Percentiles rank a stretch among this genome's conserved stretches.
Evolutionary conservation across 2,113 vertebrate species (phyloP).

Genomic region (Odontesthes bonariensis): DNA sequence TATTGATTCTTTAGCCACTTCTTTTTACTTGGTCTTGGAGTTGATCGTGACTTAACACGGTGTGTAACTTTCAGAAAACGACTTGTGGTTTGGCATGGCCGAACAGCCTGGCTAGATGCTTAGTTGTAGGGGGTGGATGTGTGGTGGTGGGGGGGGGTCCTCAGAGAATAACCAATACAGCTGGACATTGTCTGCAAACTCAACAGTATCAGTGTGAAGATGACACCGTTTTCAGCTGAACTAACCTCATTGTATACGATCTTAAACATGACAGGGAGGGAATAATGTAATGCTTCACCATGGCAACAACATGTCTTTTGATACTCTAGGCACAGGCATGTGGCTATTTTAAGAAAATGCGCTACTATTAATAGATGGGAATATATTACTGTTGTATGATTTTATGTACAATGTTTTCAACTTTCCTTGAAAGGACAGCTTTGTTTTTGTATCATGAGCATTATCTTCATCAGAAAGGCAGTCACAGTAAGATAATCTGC

Average conservation of each 20-base stretch:
- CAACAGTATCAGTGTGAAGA: conserved; percentile 1
- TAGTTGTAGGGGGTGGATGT: not conserved
- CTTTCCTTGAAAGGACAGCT: conserved; percentile 1
- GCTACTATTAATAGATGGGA: conserved; percentile 9
- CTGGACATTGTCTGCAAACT: not conserved
- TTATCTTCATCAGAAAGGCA: not conserved
- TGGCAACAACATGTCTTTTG: conserved; percentile 61
- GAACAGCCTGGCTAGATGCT: too few species aligned
- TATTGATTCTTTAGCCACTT: conserved; percentile 76
- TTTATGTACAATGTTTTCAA: not conserved
- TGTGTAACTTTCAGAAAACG: conserved; percentile 48
- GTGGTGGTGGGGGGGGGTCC: not conserved
- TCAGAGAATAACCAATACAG: not conserved
- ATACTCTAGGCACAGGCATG: conserved; percentile 17
- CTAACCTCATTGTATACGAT: conserved; percentile 31
- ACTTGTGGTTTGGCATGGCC: conserved; percentile 30
- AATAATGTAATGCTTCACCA: conserved; percentile 46
- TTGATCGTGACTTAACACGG: conserved; percentile 54
- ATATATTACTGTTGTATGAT: not conserved
- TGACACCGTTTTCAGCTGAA: conserved; percentile 34
- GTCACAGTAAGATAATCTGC: conserved; percentile 9
- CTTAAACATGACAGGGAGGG: conserved; percentile 30
- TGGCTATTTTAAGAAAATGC: conserved; percentile 58
- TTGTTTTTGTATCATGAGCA: not conserved
- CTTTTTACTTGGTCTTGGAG: conserved; percentile 56